A percentile compares a stretch with the other conserved stretches of the same genome.
Evolutionary conservation across 2,113 vertebrate species (phyloP).

Genomic region (Anguilla rostrata): DNA sequence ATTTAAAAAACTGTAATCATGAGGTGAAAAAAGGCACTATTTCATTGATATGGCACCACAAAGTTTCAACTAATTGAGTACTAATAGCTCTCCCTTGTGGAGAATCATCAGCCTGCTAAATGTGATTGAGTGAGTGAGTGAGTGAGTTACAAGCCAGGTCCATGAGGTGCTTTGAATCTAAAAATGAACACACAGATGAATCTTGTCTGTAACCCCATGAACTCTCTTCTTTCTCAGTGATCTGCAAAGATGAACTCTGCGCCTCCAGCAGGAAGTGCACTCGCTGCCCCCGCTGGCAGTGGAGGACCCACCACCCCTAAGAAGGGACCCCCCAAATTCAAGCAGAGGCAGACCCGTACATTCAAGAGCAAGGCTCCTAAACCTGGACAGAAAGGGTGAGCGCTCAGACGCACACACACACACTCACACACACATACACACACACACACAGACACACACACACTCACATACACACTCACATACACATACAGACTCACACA

Average conservation of each 20-base stretch:
- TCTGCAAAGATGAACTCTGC: constrained; percentile 66
- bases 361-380: constrained; percentile 99
- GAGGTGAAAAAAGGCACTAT: no score
- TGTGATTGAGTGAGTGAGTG: no score
- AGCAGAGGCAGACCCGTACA: constrained; percentile 91
- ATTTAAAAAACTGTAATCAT: no score
- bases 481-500: no score
- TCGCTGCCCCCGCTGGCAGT: constrained; percentile 52
- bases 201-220: not conserved
- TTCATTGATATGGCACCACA: no score
- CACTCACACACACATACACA: not conserved
- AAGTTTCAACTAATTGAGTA: no score
- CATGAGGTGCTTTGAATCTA: no score
- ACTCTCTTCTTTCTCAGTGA: constrained; percentile 25
- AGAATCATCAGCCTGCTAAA: no score
- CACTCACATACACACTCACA: not conserved
- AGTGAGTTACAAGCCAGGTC: no score
- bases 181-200: no score
- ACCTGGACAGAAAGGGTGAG: constrained; percentile 91
- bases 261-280: constrained; percentile 73
- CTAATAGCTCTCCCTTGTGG: no score
- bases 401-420: not conserved
- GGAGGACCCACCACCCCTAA: constrained; percentile 84
- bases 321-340: constrained; percentile 95
- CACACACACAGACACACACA: not conserved